Evolutionary conservation across 2,797 vertebrate genomes (phyloP), one percentile per base, ranked within the genome.

Genomic region (Ambastaia sidthimunki): DNA sequence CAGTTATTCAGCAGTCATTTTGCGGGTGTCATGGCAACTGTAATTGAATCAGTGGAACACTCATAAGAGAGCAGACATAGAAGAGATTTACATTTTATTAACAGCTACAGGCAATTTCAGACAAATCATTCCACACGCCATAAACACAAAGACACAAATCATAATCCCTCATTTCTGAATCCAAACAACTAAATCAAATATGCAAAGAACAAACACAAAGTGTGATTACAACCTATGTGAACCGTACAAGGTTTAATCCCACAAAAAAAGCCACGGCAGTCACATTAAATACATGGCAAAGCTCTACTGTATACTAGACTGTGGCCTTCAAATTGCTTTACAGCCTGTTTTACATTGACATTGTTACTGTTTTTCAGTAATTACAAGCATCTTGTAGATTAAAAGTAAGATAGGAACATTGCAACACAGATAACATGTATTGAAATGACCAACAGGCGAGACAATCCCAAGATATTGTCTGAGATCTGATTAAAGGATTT

Each of bases 71-170:
- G 41, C 37, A 37, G 25, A 1, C 28, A 72, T 31, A 41, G 16
- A 21, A 70, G 23, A 57, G 60, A 80, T 55, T 66, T 31, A 66
- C 69, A 65, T 80, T 47, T 68, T 55, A 28, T 37, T 47, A 48
- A 28, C 18, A 47, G 62, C 69, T 31, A 48, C 57, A 65, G n/a
- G 70, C 57, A 82, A 80, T 66, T 66, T 65, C 16, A 63, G 37
- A 41, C 34, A 69, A 55, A 67, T 13, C 7, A 10, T 54, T 78
- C 54, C 25, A 48, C 57, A 65, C n/a, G n/a, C n/a, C n/a, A n/a
- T 57, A 65, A 47, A 44, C 76, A 72, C 48, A 66, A 41, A 72
- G 44, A 50, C 13, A 71, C 19, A 12, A 78, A 78, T 63, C 28
- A 21, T 55, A 72, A 63, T 28, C 15, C 69, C 15, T 25, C n/a